Base-by-base conservation (phyloP, 1,140 invertebrate species). In the Phortica variegata region DNA sequence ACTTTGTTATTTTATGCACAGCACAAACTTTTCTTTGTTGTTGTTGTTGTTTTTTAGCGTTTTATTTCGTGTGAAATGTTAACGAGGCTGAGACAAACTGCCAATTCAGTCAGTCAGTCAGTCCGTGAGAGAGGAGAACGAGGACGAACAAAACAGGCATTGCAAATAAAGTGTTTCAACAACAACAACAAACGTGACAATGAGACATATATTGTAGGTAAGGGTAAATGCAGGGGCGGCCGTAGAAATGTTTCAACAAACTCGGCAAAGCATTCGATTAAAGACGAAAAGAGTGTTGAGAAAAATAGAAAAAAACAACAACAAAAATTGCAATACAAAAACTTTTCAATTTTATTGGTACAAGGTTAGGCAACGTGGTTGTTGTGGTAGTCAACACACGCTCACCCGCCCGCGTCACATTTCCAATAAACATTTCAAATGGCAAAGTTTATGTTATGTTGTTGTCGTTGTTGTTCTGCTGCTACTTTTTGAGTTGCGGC, bases 341-440 rank as follows among this genome's bases (percentile, higher is more conserved):
- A 41, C 6, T 29, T 63, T 57, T 54, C 20, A 40, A 60, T 58
- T 60, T 58, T 63, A 65, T 60, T 65, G 43, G 61, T 48, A 65
- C 57, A 65, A 60, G 61, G 61, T 60, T 63, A 60, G 17, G 19
- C 34, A 45, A 20, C 34, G 23, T 26, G 4, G 32, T 29, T 7
- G 26, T 12, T 29, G 26, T 7, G 12, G 26, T 44, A 32, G 37
- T 32, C 43, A 34, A 15, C n/a, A n/a, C n/a, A n/a, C n/a, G n/a
- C n/a, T n/a, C n/a, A n/a, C n/a, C n/a, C n/a, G n/a, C n/a, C 13
- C 36, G 41, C 20, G 26, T 17, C 15, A 51, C 46, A 17, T 38
- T 12, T 16, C 23, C 18, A 3, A 3, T 8, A 3, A 10, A 18
- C 7, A 17, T 6, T 3, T 13, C 15, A 56, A 56, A 45, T 52